These are phyloP conservation scores for Amia ocellicauda DNA, from an alignment of 2,113 vertebrate genomes.

Conservation along the genomic window DNA sequence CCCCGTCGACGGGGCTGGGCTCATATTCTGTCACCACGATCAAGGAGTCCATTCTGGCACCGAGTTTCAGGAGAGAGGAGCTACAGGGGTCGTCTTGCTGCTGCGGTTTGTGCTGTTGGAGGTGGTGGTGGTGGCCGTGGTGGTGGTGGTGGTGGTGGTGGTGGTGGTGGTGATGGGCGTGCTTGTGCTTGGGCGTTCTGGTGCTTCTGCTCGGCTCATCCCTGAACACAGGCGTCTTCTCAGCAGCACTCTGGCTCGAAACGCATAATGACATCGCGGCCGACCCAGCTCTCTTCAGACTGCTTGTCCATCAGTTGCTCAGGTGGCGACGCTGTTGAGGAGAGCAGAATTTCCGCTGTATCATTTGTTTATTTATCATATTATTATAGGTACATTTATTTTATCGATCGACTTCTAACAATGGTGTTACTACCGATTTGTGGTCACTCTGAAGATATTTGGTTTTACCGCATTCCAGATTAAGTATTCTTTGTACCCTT, in stretches of 20 bases:
- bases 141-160: conserved; percentile 35
- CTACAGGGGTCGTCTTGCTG: conserved; percentile 48
- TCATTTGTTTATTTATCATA: too few relatives aligned
- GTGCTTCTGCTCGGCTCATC: conserved; percentile 46
- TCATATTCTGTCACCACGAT: conserved; percentile 87
- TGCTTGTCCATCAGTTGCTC: conserved; percentile 50
- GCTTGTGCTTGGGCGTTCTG: neutral
- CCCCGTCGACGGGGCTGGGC: conserved; percentile 46
- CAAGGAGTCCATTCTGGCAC: conserved; percentile 81
- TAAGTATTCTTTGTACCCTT: too few relatives aligned
- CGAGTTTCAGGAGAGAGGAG: conserved; percentile 54
- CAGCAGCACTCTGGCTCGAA: conserved; percentile 64
- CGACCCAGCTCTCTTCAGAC: conserved; percentile 43
- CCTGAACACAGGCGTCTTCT: conserved; percentile 43
- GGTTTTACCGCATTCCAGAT: too few relatives aligned
- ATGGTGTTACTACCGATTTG: too few relatives aligned
- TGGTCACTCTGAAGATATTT: too few relatives aligned
- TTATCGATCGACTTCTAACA: too few relatives aligned
- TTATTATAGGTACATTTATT: too few relatives aligned
- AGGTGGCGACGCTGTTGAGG: conserved; percentile 1
- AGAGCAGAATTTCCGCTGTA: neutral
- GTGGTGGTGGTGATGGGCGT: too few relatives aligned
- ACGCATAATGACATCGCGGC: conserved; percentile 77
- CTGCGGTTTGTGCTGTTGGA: conserved; percentile 62
- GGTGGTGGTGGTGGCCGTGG: conserved; percentile 41